These are phyloP conservation scores for Phenganax marumi DNA, from an alignment of 92 coral and sea anemone species.

Conservation along the genomic window DNA sequence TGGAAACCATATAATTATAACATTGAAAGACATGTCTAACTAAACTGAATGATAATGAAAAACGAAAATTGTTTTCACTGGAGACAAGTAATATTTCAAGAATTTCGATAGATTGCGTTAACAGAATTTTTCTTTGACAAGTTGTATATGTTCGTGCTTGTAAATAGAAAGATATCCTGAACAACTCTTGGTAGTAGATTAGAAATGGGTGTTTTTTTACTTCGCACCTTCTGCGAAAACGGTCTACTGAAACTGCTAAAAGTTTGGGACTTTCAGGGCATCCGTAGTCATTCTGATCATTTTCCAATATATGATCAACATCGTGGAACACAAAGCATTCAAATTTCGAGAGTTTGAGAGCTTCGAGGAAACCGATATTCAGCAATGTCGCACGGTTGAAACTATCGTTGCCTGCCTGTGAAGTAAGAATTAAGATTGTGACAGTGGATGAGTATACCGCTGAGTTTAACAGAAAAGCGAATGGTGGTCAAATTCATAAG, in stretches of 20 bases:
- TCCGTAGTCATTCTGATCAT: constrained; percentile 85
- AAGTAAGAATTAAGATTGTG: neutral
- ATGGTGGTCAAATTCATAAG: neutral
- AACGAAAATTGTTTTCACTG: neutral
- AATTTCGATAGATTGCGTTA: too few species aligned
- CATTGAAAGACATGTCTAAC: neutral
- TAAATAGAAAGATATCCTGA: neutral
- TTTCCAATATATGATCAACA: constrained; percentile 88
- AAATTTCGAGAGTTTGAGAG: constrained; percentile 63
- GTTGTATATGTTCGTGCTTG: neutral
- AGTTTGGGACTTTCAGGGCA: constrained; percentile 90
- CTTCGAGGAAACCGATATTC: constrained; percentile 90
- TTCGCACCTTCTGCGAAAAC: constrained; percentile 30
- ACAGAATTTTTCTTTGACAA: neutral
- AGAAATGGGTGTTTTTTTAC: neutral
- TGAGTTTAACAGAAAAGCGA: neutral
- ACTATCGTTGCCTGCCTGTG: constrained; percentile 54
- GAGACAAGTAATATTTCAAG: neutral
- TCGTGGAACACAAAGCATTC: constrained; percentile 89
- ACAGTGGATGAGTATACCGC: neutral
- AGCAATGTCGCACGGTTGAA: constrained; percentile 92
- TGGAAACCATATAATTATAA: neutral
- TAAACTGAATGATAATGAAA: neutral
- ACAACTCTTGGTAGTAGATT: neutral
- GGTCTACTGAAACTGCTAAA: constrained; percentile 81